Base-by-base conservation (phyloP, 2,888 invertebrate species). In the Hypsopygia costalis region DNA sequence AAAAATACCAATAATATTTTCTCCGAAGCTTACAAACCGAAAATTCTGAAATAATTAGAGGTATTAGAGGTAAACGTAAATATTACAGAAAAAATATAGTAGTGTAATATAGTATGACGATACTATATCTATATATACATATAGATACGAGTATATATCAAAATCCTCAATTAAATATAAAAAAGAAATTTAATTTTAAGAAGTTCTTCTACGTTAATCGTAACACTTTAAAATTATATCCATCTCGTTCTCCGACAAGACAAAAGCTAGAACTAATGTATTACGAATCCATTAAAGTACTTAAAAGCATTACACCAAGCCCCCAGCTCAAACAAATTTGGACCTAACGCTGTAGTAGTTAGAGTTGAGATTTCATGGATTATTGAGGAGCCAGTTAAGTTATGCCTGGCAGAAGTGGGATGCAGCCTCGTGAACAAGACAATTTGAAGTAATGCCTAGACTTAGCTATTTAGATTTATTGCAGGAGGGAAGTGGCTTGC, bases 381-480 rank as follows among this genome's bases (percentile, higher is more conserved):
- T 25, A 16, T 21, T 10, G 16, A 36, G 29, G 7, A 11, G 22
- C n/a, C 9, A 6, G 29, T 44, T 49, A 42, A 37, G 50, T 37
- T 44, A 41, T 39, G 48, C 41, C 21, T 34, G 41, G 30, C 16
- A 10, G 16, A 10, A 36, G 11, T 32, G 25, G 42, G 29, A 20
- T 29, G 46, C 44, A 51, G 53, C n/a, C n/a, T 54, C 55, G 56
- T 47, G 61, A 58, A 64, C 62, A 58, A 65, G 64, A 67, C 68
- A 63, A 66, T 69, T 65, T 57, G 56, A 60, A 67, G 62, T 69
- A 69, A 70, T 65, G 54, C 65, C 63, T 56, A 58, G 66, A 53
- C 60, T 68, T 62, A 62, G 62, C 53, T 56, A 60, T 55, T 58
- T 58, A 68, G 69, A 70, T 70, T 70, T 70, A 71, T 68, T 45